A percentile compares a stretch with the other conserved stretches of the same genome.
Evolutionary conservation across 2,888 invertebrate genomes (phyloP).

Genomic region (Nomada flava): DNA sequence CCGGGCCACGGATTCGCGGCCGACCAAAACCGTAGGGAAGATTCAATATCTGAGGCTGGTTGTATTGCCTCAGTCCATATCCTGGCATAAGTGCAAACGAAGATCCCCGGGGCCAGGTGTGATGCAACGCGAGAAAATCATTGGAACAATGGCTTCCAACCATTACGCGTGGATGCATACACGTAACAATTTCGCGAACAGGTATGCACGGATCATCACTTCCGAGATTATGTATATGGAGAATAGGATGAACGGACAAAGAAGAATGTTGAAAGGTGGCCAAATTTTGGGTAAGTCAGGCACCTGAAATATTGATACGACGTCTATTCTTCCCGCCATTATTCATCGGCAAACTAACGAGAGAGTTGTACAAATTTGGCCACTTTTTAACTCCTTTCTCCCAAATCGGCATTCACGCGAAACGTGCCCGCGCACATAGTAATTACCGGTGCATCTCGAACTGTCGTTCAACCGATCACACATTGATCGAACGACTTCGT

Average conservation of each 20-base stretch:
- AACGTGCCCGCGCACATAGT: conserved; percentile 30
- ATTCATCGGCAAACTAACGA: too few relatives aligned
- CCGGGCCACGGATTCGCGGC: background rate
- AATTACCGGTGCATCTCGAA: too few relatives aligned
- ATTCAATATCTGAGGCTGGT: conserved; percentile 32
- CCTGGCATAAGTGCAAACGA: conserved; percentile 42
- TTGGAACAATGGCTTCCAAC: conserved; percentile 59
- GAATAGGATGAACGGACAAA: conserved; percentile 1
- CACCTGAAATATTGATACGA: too few relatives aligned
- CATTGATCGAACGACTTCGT: conserved; percentile 14
- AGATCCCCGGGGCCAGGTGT: conserved; percentile 55
- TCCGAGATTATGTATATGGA: conserved; percentile 36
- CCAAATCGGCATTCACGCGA: conserved; percentile 44
- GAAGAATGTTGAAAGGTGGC: too few relatives aligned
- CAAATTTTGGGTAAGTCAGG: too few relatives aligned
- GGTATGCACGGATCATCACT: conserved; percentile 60
- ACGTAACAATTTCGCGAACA: conserved; percentile 58
- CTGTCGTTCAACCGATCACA: conserved; percentile 22
- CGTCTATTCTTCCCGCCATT: too few relatives aligned
- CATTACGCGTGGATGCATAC: conserved; percentile 55
- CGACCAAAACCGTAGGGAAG: conserved; percentile 2
- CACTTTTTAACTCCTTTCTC: too few relatives aligned
- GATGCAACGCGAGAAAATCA: conserved; percentile 65
- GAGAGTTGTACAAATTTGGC: too few relatives aligned
- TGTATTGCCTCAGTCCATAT: conserved; percentile 48